phyloP scores from a whole-genome alignment of 2,797 vertebrate genomes.

The Rousettus madagascariensis region DNA sequence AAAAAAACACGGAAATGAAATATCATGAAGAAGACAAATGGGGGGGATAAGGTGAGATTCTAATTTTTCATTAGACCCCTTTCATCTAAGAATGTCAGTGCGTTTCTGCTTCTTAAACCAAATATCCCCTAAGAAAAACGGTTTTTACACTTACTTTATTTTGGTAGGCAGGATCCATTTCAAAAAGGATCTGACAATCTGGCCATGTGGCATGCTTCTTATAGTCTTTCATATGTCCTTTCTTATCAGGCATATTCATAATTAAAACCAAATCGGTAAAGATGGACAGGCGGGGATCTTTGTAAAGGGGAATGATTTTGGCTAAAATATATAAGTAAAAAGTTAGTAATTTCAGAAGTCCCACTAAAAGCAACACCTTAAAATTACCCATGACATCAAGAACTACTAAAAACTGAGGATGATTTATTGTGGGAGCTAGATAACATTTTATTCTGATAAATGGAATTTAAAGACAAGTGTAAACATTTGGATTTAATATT shows the following conservation, averaged over 20 bases:
- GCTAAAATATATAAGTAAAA: slow-evolving; percentile 71
- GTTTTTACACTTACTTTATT: slow-evolving; percentile 52
- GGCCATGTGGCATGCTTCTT: slow-evolving; percentile 51
- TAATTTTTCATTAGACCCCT: neutral
- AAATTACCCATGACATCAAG: neutral
- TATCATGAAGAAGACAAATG: neutral
- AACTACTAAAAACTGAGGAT: neutral
- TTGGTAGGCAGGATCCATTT: slow-evolving; percentile 72
- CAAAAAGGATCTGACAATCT: slow-evolving; percentile 77
- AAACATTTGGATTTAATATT: neutral
- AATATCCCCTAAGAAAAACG: neutral
- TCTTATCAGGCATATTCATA: slow-evolving; percentile 22
- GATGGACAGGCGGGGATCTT: slow-evolving; percentile 72
- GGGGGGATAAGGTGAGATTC: neutral
- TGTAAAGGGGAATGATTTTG: slow-evolving; percentile 73
- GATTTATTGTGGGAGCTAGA: neutral
- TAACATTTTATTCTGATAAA: neutral
- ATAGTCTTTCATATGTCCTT: slow-evolving; percentile 15
- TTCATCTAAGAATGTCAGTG: neutral
- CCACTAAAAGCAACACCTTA: neutral
- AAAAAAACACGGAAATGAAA: neutral
- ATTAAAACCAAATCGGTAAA: slow-evolving; percentile 57
- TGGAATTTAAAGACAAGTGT: neutral
- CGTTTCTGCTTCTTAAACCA: neutral
- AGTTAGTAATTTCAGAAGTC: slow-evolving; percentile 24